phyloP scores from a whole-genome alignment of 2,797 vertebrate species.

The Microctenopoma stevenorrisi region DNA sequence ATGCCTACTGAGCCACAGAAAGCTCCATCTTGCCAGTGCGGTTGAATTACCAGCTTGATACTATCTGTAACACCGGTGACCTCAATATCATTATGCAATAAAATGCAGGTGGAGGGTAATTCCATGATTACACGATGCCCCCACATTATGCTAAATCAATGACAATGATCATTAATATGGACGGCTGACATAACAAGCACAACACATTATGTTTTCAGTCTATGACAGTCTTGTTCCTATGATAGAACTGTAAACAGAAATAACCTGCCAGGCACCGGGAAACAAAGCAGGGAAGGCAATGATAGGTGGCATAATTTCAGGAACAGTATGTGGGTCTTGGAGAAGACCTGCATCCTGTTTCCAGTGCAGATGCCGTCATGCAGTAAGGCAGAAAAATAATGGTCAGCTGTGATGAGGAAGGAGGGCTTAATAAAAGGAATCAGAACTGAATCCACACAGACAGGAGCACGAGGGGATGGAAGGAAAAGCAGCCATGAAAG shows the following conservation, averaged over 20 bases:
- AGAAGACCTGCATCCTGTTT: neutral
- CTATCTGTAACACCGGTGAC: neutral
- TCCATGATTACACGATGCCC: neutral
- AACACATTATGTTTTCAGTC: neutral
- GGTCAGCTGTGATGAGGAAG: constrained; percentile 27
- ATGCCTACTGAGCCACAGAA: neutral
- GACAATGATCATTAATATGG: constrained; percentile 1
- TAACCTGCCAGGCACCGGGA: constrained; percentile 9
- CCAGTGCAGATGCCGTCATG: neutral
- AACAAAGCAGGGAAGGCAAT: too few relatives aligned
- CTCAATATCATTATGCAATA: constrained; percentile 3
- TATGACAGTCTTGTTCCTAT: neutral
- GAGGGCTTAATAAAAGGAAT: neutral
- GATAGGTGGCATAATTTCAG: constrained; percentile 26
- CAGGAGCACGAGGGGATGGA: neutral
- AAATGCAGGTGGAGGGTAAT: constrained; percentile 11
- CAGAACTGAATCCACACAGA: neutral
- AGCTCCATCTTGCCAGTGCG: neutral
- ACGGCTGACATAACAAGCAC: neutral
- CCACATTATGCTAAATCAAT: neutral
- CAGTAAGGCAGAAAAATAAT: constrained; percentile 16
- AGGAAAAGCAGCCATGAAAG: constrained; percentile 11
- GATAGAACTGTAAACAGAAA: neutral
- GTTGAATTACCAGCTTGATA: constrained; percentile 3
- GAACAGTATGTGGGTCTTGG: constrained; percentile 8